A percentile compares a stretch with the other conserved stretches of the same genome.
These are phyloP conservation scores for Heterodera filipjevi DNA, from an alignment of 2,888 invertebrate species.

Conservation along the genomic window DNA sequence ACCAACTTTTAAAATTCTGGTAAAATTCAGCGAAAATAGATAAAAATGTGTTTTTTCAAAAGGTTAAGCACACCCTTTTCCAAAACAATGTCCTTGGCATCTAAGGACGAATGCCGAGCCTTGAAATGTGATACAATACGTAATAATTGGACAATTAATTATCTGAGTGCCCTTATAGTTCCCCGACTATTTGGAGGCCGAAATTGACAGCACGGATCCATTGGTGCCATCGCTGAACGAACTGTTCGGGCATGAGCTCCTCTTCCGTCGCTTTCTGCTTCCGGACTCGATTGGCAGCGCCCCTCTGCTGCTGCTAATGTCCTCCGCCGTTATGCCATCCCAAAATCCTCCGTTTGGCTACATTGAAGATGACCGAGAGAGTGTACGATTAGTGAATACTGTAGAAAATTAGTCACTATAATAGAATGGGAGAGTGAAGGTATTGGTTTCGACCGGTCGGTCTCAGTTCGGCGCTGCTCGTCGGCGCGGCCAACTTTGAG, in stretches of 20 bases:
- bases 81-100: too few relatives aligned
- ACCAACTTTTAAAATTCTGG: too few relatives aligned
- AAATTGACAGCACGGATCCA: conserved; percentile 48
- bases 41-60: too few relatives aligned
- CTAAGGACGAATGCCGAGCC: too few relatives aligned
- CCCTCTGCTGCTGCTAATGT: neutral
- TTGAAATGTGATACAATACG: too few relatives aligned
- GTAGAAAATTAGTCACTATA: conserved; percentile 37
- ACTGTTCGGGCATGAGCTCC: conserved; percentile 46
- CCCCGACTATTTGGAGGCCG: conserved; percentile 49
- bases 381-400: conserved; percentile 23
- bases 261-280: conserved; percentile 36
- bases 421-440: too few relatives aligned
- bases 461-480: too few relatives aligned
- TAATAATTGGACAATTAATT: too few relatives aligned
- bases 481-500: too few relatives aligned
- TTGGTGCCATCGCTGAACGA: conserved; percentile 47
- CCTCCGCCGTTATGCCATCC: neutral
- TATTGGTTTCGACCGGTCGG: too few relatives aligned
- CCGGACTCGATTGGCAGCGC: neutral
- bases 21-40: too few relatives aligned
- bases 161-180: conserved; percentile 23
- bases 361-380: conserved; percentile 34
- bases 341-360: neutral
- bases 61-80: too few relatives aligned